Base-by-base conservation (phyloP, 1,140 invertebrate genomes). In the Microplitis demolitor region DNA sequence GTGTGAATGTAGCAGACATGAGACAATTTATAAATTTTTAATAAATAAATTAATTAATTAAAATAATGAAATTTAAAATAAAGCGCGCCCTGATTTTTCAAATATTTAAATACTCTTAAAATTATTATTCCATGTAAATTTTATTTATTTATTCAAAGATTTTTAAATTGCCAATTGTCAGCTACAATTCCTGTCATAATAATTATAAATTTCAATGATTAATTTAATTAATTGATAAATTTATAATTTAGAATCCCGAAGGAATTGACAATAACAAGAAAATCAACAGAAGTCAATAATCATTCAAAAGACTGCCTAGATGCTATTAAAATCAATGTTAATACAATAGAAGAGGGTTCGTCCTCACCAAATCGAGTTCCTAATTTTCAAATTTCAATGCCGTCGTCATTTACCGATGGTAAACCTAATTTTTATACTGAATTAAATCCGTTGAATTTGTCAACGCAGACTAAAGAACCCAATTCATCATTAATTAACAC, bases 371-470 rank as follows among this genome's bases (percentile, higher is more conserved):
- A 24, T 56, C 70, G 64, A 61, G 77, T 78, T 70, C 81, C 85
- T 60, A 82, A 87, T 72, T 87, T 85, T 74, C 83, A 87, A 74
- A 85, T 84, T 35, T 81, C 82, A 1, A 74, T 86, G 73, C 84
- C 85, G 53, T 72, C 80, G 50, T 76, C 84, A 8, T 87, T 82
- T 71, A 78, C 79, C 72, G 77, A 80, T 73, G 82, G 79, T 69
- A 84, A 86, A 76, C 85, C 85, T 73, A 87, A 87, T 75, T 87
- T 87, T 81, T 87, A 87, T 74, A 87, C 83, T 3, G 85, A 87
- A 79, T 68, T 87, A 58, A 86, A 87, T 73, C 82, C 84, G 69
- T 77, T 80, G 45, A 84, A 82, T 74, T 56, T 80, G 54, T 80
- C 74, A 72, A 78, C 71, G 66, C 79, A 75, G 39, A 60, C 76